A percentile compares a stretch with the other conserved stretches of the same genome.
These are phyloP conservation scores for Falco concolor DNA, from an alignment of 2,797 vertebrate species.

Conservation along the genomic window DNA sequence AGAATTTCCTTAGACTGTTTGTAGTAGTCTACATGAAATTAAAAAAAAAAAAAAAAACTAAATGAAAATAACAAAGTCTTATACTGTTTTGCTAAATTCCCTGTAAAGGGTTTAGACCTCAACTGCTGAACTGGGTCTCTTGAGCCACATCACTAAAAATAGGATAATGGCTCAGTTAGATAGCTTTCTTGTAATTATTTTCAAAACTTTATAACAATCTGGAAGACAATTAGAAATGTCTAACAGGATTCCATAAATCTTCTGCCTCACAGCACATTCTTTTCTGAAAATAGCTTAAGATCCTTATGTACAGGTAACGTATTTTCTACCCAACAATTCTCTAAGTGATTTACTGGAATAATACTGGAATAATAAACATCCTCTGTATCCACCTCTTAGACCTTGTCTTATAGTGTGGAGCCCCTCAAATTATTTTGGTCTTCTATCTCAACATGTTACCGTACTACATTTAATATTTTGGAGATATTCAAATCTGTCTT, in stretches of 20 bases:
- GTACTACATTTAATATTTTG: neutral
- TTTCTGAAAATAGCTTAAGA: neutral
- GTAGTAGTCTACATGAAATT: neutral
- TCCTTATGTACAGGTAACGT: neutral
- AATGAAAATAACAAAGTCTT: neutral
- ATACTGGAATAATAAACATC: neutral
- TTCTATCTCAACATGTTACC: neutral
- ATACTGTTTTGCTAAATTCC: neutral
- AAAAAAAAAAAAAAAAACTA: neutral
- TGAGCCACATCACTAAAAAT: neutral
- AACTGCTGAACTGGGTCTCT: neutral
- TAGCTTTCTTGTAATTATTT: neutral
- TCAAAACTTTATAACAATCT: neutral
- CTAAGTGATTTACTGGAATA: neutral
- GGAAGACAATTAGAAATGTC: neutral
- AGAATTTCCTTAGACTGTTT: neutral
- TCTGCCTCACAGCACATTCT: neutral
- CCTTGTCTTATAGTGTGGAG: neutral
- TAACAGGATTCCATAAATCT: neutral
- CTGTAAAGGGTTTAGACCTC: neutral
- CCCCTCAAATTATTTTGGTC: neutral
- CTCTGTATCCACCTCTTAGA: fast-evolving
- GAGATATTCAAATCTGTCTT: neutral
- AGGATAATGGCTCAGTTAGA: neutral
- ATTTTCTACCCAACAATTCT: neutral